Evolutionary conservation across 2,113 vertebrate species (phyloP).

Genomic region (Scartelaos histophorus): DNA sequence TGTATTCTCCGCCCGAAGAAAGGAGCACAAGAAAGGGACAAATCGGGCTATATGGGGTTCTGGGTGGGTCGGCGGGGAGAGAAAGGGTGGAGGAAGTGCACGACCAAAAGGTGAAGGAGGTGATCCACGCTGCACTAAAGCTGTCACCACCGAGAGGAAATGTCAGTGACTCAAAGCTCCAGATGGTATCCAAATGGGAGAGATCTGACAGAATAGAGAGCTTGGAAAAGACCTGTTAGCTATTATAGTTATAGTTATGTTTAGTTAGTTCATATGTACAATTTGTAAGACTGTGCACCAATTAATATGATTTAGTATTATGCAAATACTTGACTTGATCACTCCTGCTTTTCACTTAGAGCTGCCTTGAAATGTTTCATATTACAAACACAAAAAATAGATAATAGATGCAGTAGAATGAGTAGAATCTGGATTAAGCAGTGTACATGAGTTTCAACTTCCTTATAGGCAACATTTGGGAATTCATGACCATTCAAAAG

Average conservation of each 20-base stretch:
- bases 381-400: neutral
- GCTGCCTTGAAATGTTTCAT: neutral
- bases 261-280: neutral
- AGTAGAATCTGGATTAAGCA: neutral
- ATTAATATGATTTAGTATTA: neutral
- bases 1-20: conserved; percentile 63
- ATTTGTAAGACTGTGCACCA: too few species aligned
- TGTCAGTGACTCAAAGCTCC: neutral
- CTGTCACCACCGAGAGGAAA: neutral
- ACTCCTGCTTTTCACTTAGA: too few species aligned
- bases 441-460: too few species aligned
- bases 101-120: conserved; percentile 34
- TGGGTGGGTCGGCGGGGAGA: conserved; percentile 18
- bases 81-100: conserved; percentile 37
- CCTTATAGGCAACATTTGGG: too few species aligned
- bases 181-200: conserved; percentile 3
- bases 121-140: conserved; percentile 4
- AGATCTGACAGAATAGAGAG: neutral
- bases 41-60: conserved; percentile 58
- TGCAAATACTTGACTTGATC: too few species aligned
- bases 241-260: neutral
- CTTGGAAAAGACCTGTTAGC: neutral
- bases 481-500: too few species aligned
- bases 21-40: conserved; percentile 67
- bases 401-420: neutral